Conservation (phyloP, 1,140 invertebrate species). For the Meloidogyne chitwoodi region DNA sequence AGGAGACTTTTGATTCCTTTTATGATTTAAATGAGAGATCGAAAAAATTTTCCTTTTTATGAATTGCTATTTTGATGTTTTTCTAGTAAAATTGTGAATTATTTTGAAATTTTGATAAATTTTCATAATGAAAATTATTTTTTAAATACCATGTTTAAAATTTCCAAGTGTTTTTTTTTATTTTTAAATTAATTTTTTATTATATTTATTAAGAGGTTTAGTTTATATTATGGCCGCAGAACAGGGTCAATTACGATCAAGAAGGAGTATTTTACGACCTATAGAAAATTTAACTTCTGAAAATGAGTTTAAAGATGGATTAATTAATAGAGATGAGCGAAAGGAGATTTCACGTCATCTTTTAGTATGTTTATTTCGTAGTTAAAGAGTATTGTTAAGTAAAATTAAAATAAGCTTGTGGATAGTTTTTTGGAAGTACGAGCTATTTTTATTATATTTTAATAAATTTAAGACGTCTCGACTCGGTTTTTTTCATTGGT, state of each 20-base stretch:
- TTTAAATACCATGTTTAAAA: neutral
- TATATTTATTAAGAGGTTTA: no score
- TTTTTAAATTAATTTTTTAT: neutral
- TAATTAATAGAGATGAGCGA: neutral
- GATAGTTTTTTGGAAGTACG: no score
- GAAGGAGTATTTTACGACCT: neutral
- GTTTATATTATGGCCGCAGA: slow-evolving; percentile 7
- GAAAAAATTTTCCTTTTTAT: neutral
- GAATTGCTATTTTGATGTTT: neutral
- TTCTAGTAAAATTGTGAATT: neutral
- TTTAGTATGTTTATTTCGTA: neutral
- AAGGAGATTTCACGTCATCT: neutral
- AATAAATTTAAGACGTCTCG: neutral
- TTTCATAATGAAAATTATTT: neutral
- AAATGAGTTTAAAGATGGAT: neutral
- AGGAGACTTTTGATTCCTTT: no score
- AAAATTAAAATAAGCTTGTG: no score
- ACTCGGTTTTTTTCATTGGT: slow-evolving; percentile 53
- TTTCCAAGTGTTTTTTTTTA: neutral
- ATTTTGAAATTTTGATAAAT: slow-evolving; percentile 1
- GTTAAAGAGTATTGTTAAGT: no score
- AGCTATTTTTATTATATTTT: no score
- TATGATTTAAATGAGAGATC: neutral
- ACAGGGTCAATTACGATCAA: slow-evolving; percentile 2
- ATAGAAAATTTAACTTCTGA: neutral